Evolutionary conservation across 1,140 invertebrate species (phyloP).

Genomic region (Chymomyza costata): DNA sequence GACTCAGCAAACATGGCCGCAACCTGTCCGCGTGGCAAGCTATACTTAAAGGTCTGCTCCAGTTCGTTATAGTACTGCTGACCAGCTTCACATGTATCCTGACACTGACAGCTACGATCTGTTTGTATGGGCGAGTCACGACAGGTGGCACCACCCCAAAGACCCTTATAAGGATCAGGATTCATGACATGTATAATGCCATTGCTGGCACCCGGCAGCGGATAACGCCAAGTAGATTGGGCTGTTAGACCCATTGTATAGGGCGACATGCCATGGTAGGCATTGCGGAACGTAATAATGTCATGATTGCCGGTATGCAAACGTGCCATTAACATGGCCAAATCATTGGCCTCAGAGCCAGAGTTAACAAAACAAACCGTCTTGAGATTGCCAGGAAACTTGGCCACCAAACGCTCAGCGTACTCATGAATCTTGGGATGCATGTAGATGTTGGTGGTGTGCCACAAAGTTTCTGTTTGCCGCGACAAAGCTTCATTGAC

Average conservation of each 20-base stretch:
- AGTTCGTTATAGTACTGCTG: conserved; percentile 90
- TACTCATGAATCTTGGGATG: conserved; percentile 95
- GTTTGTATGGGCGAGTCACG: conserved; percentile 91
- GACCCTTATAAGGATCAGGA: conserved; percentile 91
- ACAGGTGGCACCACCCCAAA: conserved; percentile 92
- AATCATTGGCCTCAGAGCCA: conserved; percentile 97
- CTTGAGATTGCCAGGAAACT: conserved; percentile 90
- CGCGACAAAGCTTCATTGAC: conserved; percentile 85
- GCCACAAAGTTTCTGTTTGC: conserved; percentile 90
- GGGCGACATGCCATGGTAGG: conserved; percentile 93
- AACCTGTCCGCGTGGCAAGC: conserved; percentile 83
- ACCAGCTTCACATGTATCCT: conserved; percentile 81
- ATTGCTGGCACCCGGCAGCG: conserved; percentile 81
- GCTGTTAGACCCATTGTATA: conserved; percentile 89
- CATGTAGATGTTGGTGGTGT: conserved; percentile 93
- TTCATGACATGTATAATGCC: conserved; percentile 94
- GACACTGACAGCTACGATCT: conserved; percentile 82
- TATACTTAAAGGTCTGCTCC: conserved; percentile 85
- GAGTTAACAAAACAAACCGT: conserved; percentile 96
- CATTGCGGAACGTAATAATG: conserved; percentile 89
- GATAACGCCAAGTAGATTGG: conserved; percentile 86
- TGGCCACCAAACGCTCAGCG: conserved; percentile 85
- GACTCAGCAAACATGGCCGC: conserved; percentile 96
- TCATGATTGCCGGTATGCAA: conserved; percentile 90
- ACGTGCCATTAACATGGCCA: conserved; percentile 91